Evolutionary conservation across 2,113 vertebrate species (phyloP).

Genomic region (Peromyscus californicus): DNA sequence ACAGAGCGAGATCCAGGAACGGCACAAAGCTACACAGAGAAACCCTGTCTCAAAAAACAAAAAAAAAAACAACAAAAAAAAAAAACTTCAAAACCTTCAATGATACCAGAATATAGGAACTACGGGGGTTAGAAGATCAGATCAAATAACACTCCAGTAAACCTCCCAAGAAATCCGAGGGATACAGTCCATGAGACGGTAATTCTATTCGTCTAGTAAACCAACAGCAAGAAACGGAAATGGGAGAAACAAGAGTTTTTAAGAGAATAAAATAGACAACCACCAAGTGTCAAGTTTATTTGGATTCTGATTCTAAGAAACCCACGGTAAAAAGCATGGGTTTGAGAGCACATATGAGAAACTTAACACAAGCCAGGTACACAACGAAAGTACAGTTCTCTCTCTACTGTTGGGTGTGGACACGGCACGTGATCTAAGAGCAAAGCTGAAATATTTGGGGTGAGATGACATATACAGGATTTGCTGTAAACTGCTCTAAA

Average conservation of each 20-base stretch:
- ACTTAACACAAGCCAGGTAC: not conserved
- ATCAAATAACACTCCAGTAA: conserved; percentile 15
- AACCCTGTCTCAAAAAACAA: too few relatives aligned
- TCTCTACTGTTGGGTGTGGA: not conserved
- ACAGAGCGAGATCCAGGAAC: too few relatives aligned
- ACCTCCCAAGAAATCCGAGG: not conserved
- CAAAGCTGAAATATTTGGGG: not conserved
- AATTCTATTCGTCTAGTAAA: conserved; percentile 42
- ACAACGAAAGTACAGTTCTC: not conserved
- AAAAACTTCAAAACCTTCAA: conserved; percentile 43
- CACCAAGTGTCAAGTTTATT: not conserved
- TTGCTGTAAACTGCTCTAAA: not conserved
- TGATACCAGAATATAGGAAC: conserved; percentile 8
- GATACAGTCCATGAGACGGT: not conserved
- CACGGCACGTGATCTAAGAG: not conserved
- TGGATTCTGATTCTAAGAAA: conserved; percentile 28
- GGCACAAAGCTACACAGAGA: too few relatives aligned
- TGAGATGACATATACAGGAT: not conserved
- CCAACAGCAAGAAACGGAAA: not conserved
- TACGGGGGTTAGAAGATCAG: not conserved
- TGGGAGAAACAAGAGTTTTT: not conserved
- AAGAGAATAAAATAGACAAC: not conserved
- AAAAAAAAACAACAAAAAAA: too few relatives aligned
- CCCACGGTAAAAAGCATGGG: conserved; percentile 1
- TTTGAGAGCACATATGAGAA: not conserved